Percentiles rank a stretch among this genome's conserved stretches.
These are phyloP conservation scores for Caenorhabditis brenneri DNA, from an alignment of 1,140 invertebrate genomes.

Conservation along the genomic window DNA sequence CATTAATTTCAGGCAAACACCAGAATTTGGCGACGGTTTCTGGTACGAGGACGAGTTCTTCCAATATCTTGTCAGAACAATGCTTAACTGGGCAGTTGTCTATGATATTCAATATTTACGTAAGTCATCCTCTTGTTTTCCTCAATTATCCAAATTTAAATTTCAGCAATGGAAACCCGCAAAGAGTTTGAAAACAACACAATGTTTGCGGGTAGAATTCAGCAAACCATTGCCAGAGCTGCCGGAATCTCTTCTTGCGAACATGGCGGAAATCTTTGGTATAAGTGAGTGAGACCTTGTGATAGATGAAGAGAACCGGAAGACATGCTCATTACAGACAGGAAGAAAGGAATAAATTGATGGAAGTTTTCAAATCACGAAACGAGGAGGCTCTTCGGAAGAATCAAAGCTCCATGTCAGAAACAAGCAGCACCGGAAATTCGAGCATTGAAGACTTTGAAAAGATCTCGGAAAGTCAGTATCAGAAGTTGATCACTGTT, in stretches of 20 bases:
- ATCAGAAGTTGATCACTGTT: not conserved
- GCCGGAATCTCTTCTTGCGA: constrained; percentile 19
- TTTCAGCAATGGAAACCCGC: constrained; percentile 28
- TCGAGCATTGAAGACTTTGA: not conserved
- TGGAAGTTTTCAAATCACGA: not conserved
- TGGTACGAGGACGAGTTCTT: constrained; percentile 54
- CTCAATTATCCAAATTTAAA: too few relatives aligned
- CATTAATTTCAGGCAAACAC: constrained; percentile 40
- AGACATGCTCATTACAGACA: not conserved
- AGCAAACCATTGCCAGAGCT: constrained; percentile 38
- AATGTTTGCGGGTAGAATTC: constrained; percentile 30
- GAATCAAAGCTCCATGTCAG: not conserved
- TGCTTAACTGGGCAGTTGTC: constrained; percentile 53
- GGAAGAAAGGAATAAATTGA: constrained; percentile 17
- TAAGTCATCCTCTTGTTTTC: not conserved
- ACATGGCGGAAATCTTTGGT: constrained; percentile 9
- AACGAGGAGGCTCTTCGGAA: not conserved
- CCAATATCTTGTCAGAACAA: constrained; percentile 40
- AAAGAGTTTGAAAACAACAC: not conserved
- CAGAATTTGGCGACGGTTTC: constrained; percentile 44
- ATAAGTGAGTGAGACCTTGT: constrained; percentile 25
- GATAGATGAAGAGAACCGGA: not conserved
- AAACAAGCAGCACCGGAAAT: not conserved
- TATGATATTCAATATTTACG: constrained; percentile 54
- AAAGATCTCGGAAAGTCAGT: not conserved